Base-by-base conservation (phyloP, 2,888 invertebrate genomes). In the Eilema depressum region DNA sequence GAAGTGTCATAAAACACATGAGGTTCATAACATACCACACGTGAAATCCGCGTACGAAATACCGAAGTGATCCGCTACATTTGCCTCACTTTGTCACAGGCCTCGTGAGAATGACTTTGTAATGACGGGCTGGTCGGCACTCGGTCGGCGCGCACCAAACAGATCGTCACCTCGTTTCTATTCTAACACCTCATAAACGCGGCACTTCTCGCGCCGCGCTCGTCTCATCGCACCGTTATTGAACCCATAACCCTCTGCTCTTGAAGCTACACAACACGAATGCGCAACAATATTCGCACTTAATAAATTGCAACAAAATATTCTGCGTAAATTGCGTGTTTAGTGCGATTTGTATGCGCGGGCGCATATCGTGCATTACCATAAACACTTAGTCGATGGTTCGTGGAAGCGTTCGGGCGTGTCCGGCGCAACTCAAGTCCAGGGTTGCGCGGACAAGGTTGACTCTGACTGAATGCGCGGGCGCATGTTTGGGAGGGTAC, bases 361-460 rank as follows among this genome's bases (percentile, higher is more conserved):
- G 68, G 75, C 83, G 83, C 84, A 79, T 75, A 69, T 70, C 62
- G 66, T 30, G 59, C 69, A 80, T 79, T 79, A 81, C 68, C 74
- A 79, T 81, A 82, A 75, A 80, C 82, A 82, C 75, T 79, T 82
- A 81, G 70, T 62, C 56, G 47, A 60, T 28, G 64, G 30, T 80
- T 79, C 82, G 76, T 47, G 64, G 70, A 79, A 79, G 69, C 41
- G 68, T 30, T 66, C 69, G 66, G 67, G 26, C 57, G 66, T 64
- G 68, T 66, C 69, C 47, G 37, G 37, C 26, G 69, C 71, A 65
- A 57, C n/a, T 25, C 57, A 59, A 1, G 17, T 41, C 20, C 63
- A 53, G 57, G 23, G 2, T 53, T 26, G n/a, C 41, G 47, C 47
- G 28, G 26, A 14, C 37, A 7, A 12, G 8, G 37, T 12, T 12